Evolutionary conservation across 2,888 invertebrate species (phyloP).

Genomic region (Laspeyria flexula): DNA sequence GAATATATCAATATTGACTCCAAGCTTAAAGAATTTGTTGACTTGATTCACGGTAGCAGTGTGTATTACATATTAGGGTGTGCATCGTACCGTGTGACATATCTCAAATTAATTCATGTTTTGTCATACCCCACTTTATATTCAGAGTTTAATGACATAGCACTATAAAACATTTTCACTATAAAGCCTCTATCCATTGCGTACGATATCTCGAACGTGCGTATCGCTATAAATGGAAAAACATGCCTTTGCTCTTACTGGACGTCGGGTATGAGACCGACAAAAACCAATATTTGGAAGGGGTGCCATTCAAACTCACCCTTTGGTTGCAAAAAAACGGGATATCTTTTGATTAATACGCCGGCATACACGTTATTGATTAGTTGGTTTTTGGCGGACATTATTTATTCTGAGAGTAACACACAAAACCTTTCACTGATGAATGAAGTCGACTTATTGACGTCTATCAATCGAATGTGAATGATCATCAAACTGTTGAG

Average conservation of each 20-base stretch:
- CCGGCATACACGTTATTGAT: constrained; percentile 51
- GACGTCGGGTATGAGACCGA: constrained; percentile 62
- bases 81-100: constrained; percentile 81
- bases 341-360: constrained; percentile 82
- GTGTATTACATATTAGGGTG: constrained; percentile 50
- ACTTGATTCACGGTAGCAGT: constrained; percentile 5
- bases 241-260: constrained; percentile 84
- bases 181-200: constrained; percentile 62
- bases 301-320: constrained; percentile 80
- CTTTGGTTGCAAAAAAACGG: constrained; percentile 71
- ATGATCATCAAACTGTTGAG: not conserved
- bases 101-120: constrained; percentile 85
- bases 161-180: constrained; percentile 76
- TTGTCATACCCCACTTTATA: constrained; percentile 85
- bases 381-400: constrained; percentile 41
- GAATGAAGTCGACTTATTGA: constrained; percentile 1
- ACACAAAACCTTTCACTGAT: constrained; percentile 38
- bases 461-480: not conserved
- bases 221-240: constrained; percentile 76
- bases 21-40: constrained; percentile 10
- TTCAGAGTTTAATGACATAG: constrained; percentile 80
- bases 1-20: too few relatives aligned
- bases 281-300: constrained; percentile 85
- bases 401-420: constrained; percentile 28
- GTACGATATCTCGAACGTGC: constrained; percentile 75